A percentile compares a stretch with the other conserved stretches of the same genome.
Conservation (phyloP, 2,797 vertebrate genomes). For the Cyprinella venusta region DNA sequence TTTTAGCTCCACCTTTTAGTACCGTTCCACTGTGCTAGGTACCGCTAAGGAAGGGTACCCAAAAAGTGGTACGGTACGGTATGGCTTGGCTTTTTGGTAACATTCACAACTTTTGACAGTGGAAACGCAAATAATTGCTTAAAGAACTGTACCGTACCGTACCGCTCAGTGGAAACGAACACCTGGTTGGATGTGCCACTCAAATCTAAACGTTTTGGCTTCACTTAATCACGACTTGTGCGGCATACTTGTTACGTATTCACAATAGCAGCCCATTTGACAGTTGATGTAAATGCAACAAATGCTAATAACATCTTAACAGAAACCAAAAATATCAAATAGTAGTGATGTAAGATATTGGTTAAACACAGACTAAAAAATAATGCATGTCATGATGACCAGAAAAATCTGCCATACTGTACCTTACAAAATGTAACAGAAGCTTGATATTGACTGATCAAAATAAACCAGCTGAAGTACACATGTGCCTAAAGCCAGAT, state of each 20-base stretch:
- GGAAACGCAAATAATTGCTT: too few relatives aligned
- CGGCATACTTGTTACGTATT: background rate
- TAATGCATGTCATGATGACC: background rate
- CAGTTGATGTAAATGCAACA: slow-evolving; percentile 18
- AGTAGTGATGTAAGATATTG: background rate
- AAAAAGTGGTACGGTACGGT: too few relatives aligned
- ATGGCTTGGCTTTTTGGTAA: too few relatives aligned
- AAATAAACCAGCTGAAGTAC: slow-evolving; percentile 4
- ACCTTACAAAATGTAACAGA: slow-evolving; percentile 10
- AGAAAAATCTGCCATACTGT: background rate
- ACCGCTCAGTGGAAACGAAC: too few relatives aligned
- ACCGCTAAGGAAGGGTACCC: too few relatives aligned
- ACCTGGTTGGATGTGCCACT: too few relatives aligned
- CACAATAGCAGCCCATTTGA: slow-evolving; percentile 19
- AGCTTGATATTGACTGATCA: slow-evolving; percentile 2
- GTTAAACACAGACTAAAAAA: background rate
- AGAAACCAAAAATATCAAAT: slow-evolving; percentile 1
- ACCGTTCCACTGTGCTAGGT: too few relatives aligned
- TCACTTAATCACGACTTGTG: too few relatives aligned
- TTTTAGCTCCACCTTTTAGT: too few relatives aligned
- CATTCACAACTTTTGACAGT: too few relatives aligned
- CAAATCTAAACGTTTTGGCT: too few relatives aligned
- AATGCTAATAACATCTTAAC: slow-evolving; percentile 25
- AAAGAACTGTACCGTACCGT: too few relatives aligned
- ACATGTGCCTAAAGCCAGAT: background rate